Conservation (phyloP, 2,888 invertebrate genomes). For the Caenorhabditis sulstoni region DNA sequence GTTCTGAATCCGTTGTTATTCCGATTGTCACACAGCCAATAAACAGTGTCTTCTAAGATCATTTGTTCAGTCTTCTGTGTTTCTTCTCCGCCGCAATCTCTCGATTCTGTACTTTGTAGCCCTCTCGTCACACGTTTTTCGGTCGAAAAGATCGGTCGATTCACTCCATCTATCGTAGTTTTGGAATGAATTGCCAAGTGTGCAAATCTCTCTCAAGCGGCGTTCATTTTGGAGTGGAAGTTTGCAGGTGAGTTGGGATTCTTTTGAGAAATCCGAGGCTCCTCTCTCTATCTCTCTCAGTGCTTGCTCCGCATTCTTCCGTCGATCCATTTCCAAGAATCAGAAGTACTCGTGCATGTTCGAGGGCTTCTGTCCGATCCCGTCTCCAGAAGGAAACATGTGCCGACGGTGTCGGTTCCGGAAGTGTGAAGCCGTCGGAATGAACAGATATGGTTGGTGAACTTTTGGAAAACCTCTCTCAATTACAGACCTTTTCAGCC, state of each 20-base stretch:
- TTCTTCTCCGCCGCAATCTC: not conserved
- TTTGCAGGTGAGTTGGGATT: conserved; percentile 24
- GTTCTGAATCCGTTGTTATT: not conserved
- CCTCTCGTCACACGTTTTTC: too few species aligned
- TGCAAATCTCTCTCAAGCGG: conserved; percentile 13
- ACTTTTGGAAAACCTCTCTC: not conserved
- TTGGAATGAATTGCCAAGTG: conserved; percentile 8
- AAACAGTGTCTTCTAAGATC: not conserved
- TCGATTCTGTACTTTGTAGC: too few species aligned
- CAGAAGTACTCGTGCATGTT: conserved; percentile 72
- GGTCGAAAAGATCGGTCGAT: not conserved
- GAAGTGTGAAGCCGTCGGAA: conserved; percentile 71
- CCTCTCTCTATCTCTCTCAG: conserved; percentile 15
- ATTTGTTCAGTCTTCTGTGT: not conserved
- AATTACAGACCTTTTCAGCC: conserved; percentile 26
- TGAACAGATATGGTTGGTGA: conserved; percentile 69
- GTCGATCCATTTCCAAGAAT: conserved; percentile 71
- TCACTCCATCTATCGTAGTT: not conserved
- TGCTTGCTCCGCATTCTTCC: conserved; percentile 77
- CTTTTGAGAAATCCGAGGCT: not conserved
- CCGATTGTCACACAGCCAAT: not conserved
- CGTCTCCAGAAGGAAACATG: conserved; percentile 72
- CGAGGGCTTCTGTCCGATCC: conserved; percentile 56
- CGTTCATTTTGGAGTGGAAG: conserved; percentile 43
- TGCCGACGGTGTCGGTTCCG: conserved; percentile 73